Conservation (phyloP, 2,888 invertebrate species). For the Dryobotodes eremita region DNA sequence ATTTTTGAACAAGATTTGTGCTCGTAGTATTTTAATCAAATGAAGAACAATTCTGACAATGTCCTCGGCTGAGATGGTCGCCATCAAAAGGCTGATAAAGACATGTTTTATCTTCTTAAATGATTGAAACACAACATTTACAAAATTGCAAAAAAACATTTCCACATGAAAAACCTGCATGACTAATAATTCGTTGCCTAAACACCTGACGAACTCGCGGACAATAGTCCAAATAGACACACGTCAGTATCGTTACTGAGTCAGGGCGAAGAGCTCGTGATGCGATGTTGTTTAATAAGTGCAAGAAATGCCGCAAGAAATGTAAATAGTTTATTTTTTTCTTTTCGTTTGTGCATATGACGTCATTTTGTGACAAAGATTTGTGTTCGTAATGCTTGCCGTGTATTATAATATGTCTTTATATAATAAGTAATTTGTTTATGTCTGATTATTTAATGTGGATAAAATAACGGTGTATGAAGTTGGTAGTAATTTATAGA, state of each 20-base stretch:
- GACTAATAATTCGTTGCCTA: neutral
- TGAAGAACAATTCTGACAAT: neutral
- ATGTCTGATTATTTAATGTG: constrained; percentile 23
- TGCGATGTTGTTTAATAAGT: constrained; percentile 85
- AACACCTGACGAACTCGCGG: constrained; percentile 15
- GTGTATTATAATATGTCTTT: constrained; percentile 11
- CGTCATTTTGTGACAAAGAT: constrained; percentile 15
- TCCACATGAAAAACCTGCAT: constrained; percentile 8
- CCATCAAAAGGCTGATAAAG: constrained; percentile 1
- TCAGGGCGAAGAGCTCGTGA: constrained; percentile 19
- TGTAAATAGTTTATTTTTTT: constrained; percentile 75
- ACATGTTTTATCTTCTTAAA: neutral
- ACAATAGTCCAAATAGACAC: neutral
- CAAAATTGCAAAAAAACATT: neutral
- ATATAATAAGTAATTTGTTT: constrained; percentile 28
- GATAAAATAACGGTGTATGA: constrained; percentile 9
- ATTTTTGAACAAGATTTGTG: neutral
- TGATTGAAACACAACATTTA: constrained; percentile 2
- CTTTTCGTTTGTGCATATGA: constrained; percentile 34
- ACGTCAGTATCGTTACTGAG: constrained; percentile 28
- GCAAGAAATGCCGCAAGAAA: constrained; percentile 84
- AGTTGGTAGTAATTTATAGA: constrained; percentile 3
- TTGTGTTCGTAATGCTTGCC: constrained; percentile 1
- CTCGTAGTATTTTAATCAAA: neutral
- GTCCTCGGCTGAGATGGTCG: neutral